Percentiles rank a stretch among this genome's conserved stretches.
phyloP scores from a whole-genome alignment of 2,888 invertebrate genomes.

The Saturnia japonica region DNA sequence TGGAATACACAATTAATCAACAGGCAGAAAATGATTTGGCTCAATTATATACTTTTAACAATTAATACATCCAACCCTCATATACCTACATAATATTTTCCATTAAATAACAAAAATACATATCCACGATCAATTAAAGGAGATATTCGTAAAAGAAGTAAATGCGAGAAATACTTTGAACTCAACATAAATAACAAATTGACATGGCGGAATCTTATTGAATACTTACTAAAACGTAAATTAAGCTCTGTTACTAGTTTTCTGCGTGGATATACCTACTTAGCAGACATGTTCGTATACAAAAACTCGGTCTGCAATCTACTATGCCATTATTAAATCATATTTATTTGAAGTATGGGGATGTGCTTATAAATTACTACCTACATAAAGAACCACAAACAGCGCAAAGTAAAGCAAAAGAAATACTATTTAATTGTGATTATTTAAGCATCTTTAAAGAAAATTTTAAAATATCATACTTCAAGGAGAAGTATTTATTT shows the following conservation, averaged over 20 bases:
- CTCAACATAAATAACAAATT: not conserved
- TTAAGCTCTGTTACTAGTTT: not conserved
- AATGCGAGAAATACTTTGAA: not conserved
- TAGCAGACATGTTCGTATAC: not conserved
- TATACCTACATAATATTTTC: not conserved
- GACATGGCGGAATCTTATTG: not conserved
- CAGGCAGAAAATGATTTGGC: not conserved
- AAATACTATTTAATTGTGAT: too few species aligned
- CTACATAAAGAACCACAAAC: not conserved
- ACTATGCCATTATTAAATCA: too few species aligned
- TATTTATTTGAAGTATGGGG: not conserved
- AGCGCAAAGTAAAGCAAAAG: too few species aligned
- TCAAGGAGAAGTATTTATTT: too few species aligned
- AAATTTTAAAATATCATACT: too few species aligned
- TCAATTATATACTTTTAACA: not conserved
- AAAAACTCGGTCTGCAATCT: not conserved
- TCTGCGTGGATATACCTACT: not conserved
- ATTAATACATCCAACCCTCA: not conserved
- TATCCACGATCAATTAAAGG: not conserved
- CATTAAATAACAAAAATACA: not conserved
- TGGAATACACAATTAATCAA: not conserved
- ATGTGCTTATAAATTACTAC: not conserved
- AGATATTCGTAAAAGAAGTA: not conserved
- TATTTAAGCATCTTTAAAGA: too few species aligned
- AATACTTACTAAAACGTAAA: not conserved